Evolutionary conservation across 2,113 vertebrate genomes (phyloP).

Genomic region (Cryptotis parvus): DNA sequence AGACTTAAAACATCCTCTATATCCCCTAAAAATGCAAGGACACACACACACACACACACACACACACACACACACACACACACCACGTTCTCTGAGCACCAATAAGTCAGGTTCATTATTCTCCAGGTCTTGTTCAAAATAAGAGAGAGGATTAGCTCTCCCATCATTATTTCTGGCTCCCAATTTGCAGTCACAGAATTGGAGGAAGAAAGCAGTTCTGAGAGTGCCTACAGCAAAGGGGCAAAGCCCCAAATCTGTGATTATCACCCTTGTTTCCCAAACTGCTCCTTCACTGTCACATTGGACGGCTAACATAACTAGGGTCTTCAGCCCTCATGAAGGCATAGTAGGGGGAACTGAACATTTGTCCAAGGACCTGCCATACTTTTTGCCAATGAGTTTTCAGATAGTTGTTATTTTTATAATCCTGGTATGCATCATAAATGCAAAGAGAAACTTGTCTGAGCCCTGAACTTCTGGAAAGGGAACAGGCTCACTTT

Average conservation of each 20-base stretch:
- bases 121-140: not conserved
- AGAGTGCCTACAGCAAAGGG: not conserved
- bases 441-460: slow-evolving; percentile 65
- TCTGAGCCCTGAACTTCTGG: slow-evolving; percentile 38
- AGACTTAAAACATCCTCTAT: not conserved
- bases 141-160: too few species aligned
- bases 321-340: not conserved
- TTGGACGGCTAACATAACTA: not conserved
- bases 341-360: not conserved
- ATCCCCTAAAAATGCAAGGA: not conserved
- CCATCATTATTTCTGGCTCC: not conserved
- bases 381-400: not conserved
- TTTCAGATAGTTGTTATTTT: not conserved
- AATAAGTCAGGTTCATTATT: not conserved
- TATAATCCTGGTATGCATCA: not conserved
- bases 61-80: not conserved
- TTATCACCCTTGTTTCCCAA: not conserved
- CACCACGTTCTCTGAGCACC: not conserved
- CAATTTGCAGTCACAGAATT: not conserved
- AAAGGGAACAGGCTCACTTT: slow-evolving; percentile 15
- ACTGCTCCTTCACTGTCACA: not conserved
- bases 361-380: slow-evolving; percentile 20
- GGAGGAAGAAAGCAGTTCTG: not conserved
- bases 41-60: not conserved
- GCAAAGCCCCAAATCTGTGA: not conserved